Conservation (phyloP, 2,888 invertebrate species). For the Seira ritae region DNA sequence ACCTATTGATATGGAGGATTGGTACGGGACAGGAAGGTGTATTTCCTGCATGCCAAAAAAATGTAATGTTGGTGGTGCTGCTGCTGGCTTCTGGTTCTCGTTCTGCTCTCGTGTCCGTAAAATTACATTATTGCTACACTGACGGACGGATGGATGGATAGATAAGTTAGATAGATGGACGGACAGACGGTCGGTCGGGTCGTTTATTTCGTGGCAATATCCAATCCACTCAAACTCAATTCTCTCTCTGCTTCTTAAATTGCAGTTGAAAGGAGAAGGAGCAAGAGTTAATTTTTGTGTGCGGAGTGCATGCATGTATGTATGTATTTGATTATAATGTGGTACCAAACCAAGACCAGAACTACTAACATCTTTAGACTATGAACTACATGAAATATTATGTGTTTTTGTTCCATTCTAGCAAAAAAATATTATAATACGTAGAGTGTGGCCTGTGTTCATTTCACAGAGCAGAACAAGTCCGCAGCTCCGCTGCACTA, state of each 20-base stretch:
- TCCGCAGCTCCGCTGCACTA: too few species aligned
- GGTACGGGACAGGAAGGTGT: slow-evolving; percentile 54
- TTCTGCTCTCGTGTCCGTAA: slow-evolving; percentile 33
- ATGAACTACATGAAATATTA: slow-evolving; percentile 25
- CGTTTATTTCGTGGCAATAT: not conserved
- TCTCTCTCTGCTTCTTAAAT: not conserved
- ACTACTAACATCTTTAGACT: not conserved
- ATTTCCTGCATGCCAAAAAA: slow-evolving; percentile 60
- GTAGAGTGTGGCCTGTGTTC: not conserved
- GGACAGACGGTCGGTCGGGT: slow-evolving; percentile 37
- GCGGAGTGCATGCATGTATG: slow-evolving; percentile 52
- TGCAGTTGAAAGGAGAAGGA: not conserved
- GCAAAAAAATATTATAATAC: not conserved
- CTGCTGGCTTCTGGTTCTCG: not conserved
- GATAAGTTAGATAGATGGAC: slow-evolving; percentile 26
- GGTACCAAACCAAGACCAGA: too few species aligned
- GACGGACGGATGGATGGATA: too few species aligned
- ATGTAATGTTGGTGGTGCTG: slow-evolving; percentile 15
- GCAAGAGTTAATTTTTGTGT: slow-evolving; percentile 27
- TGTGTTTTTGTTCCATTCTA: slow-evolving; percentile 19
- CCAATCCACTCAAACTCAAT: too few species aligned
- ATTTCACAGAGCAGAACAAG: too few species aligned
- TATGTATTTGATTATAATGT: slow-evolving; percentile 21
- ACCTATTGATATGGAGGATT: slow-evolving; percentile 4
- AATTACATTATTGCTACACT: slow-evolving; percentile 21